These are phyloP conservation scores for Tympanoctomys barrerae DNA, from an alignment of 2,797 vertebrate genomes.

Conservation along the genomic window DNA sequence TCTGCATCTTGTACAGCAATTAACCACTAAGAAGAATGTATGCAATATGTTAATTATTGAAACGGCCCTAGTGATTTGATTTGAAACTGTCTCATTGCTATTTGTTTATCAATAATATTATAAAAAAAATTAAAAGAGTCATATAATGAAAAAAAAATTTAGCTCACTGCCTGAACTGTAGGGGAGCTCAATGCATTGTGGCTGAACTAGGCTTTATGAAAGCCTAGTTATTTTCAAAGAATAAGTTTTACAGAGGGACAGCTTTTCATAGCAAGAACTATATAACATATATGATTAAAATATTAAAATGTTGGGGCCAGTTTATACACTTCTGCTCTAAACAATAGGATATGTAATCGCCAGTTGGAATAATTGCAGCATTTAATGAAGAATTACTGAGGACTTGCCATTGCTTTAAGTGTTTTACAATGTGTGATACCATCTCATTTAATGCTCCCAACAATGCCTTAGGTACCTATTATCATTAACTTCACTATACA, in stretches of 20 bases:
- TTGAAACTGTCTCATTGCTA: no score
- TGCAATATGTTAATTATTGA: no score
- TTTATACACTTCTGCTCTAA: neutral
- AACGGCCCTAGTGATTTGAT: no score
- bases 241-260: neutral
- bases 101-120: no score
- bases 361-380: conserved; percentile 20
- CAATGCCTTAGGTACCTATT: neutral
- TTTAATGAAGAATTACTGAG: conserved; percentile 17
- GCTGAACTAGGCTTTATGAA: neutral
- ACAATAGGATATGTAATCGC: neutral
- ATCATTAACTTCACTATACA: neutral
- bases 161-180: neutral
- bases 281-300: neutral
- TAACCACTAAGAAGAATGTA: no score
- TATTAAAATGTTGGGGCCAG: neutral
- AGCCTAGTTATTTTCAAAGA: conserved; percentile 14
- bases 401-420: neutral
- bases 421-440: neutral
- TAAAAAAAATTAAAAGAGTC: no score
- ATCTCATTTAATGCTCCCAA: conserved; percentile 17
- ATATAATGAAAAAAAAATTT: no score
- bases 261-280: neutral
- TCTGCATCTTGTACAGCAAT: no score
- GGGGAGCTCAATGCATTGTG: neutral